Evolutionary conservation across 2,113 vertebrate species (phyloP), one percentile per base, ranked within the genome.

Genomic region (Colistium nudipinnis): DNA sequence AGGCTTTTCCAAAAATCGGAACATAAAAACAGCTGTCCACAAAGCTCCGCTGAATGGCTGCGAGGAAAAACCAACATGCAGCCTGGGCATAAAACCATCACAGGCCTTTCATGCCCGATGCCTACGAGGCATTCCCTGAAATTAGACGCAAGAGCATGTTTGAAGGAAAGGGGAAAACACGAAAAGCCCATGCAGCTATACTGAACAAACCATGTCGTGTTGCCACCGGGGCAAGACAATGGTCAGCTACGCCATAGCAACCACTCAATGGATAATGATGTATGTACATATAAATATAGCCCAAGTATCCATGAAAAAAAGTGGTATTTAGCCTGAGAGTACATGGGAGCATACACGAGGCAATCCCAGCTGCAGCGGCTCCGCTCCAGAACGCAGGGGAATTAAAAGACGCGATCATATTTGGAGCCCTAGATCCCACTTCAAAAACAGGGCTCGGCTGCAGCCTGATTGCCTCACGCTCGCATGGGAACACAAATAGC

Each of bases 61-160:
- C 25, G 19, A 82, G 72, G 64, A 73, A 63, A 75, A 76, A 19
- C 56, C 33, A 36, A 81, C 77, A 73, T 76, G 74, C 65, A 81
- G 65, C 39, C 52, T 76, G 62, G 44, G 62, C 48, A 75, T 77
- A 76, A 86, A 78, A 72, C 80, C 68, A 76, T 85, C 85, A 83
- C 39, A 61, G 65, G 57, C 68, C 71, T 81, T 83, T 85, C 57
- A 78, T 77, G 74, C 63, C 54, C 14, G 5, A 66, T 80, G 75
- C 76, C 83, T 70, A 67, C 16, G 4, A 87, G 85, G 55, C 69
- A 68, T 61, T 86, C 70, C n/a, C 52, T 51, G 24, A 80, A 86
- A 87, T 85, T 48, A 83, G 52, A 88, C 60, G 73, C 74, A 74
- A 70, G 39, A 75, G 62, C 54, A 72, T 33, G 41, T 36, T 71